These are phyloP conservation scores for Lepidurus apus DNA, from an alignment of 1,140 invertebrate species.

Conservation along the genomic window DNA sequence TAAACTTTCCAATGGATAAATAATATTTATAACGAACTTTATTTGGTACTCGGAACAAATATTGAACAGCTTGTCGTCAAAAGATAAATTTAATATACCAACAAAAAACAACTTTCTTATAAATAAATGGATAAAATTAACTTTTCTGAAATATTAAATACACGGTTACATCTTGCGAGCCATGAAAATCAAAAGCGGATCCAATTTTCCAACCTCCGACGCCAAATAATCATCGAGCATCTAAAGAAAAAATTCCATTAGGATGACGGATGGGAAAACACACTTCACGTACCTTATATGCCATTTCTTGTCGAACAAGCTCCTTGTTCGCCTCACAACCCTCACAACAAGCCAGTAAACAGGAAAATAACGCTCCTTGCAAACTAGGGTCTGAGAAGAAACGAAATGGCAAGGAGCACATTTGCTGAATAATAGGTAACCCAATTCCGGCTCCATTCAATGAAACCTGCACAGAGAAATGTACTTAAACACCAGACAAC, in stretches of 20 bases:
- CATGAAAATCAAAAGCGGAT: conserved; percentile 24
- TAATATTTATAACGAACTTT: too few species aligned
- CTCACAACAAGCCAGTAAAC: conserved; percentile 72
- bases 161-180: neutral
- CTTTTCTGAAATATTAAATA: neutral
- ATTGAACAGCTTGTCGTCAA: too few species aligned
- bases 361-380: conserved; percentile 75
- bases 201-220: conserved; percentile 31
- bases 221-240: conserved; percentile 26
- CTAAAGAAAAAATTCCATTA: conserved; percentile 19
- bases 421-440: conserved; percentile 75
- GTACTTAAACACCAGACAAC: neutral
- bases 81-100: too few species aligned
- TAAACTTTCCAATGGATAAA: too few species aligned
- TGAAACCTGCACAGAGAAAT: conserved; percentile 40
- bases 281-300: conserved; percentile 63
- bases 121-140: too few species aligned
- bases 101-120: too few species aligned
- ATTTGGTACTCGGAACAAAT: too few species aligned
- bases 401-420: conserved; percentile 81
- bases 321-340: conserved; percentile 61
- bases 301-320: conserved; percentile 72
- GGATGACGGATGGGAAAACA: conserved; percentile 14
- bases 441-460: conserved; percentile 71
- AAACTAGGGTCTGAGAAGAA: conserved; percentile 76